phyloP scores from a whole-genome alignment of 1,140 invertebrate genomes.

The Micrasema longulum region DNA sequence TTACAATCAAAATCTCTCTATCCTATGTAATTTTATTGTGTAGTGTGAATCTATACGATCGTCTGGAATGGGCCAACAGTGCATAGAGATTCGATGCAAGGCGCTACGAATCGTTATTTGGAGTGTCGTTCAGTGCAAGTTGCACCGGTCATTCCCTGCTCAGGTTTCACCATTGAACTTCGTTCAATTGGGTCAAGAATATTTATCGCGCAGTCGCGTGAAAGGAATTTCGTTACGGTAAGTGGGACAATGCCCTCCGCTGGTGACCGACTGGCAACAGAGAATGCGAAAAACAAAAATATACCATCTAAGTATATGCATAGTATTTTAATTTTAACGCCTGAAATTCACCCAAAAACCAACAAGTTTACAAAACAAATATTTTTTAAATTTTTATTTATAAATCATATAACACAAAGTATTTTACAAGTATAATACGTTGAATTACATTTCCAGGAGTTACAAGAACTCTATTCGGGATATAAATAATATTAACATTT shows the following conservation, averaged over 20 bases:
- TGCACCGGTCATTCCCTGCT: conserved; percentile 9
- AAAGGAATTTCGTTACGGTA: conserved; percentile 12
- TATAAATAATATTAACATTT: too few relatives aligned
- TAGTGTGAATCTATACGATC: neutral
- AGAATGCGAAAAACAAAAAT: too few relatives aligned
- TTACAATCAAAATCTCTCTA: neutral
- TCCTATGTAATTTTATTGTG: neutral
- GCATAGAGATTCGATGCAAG: neutral
- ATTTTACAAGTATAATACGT: too few relatives aligned
- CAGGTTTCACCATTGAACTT: conserved; percentile 13
- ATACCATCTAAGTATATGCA: too few relatives aligned
- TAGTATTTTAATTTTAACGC: too few relatives aligned
- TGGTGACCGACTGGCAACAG: too few relatives aligned
- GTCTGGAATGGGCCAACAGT: neutral
- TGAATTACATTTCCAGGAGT: too few relatives aligned
- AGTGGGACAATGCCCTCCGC: conserved; percentile 25
- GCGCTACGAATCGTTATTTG: neutral
- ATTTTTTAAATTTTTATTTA: too few relatives aligned
- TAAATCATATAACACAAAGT: too few relatives aligned
- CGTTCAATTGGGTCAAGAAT: conserved; percentile 15
- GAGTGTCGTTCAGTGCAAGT: neutral
- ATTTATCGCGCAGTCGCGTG: neutral
- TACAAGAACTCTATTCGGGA: too few relatives aligned
- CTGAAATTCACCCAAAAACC: too few relatives aligned
- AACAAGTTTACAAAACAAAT: too few relatives aligned